Evolutionary conservation across 2,113 vertebrate genomes (phyloP).

Genomic region (Eurystomus gularis): DNA sequence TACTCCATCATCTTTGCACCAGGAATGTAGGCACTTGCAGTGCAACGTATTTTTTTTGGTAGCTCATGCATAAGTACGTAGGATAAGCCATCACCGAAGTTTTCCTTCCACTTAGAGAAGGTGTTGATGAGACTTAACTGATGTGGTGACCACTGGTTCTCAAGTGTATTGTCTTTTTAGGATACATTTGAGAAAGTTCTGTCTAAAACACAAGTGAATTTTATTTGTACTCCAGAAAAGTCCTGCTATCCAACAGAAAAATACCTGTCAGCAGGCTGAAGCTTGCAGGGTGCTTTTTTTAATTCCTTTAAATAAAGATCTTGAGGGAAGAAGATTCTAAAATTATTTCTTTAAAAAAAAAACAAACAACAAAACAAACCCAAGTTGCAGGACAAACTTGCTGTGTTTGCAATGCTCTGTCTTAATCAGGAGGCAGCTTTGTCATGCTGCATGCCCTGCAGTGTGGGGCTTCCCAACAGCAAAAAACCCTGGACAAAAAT

Average conservation of each 20-base stretch:
- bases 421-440: not conserved
- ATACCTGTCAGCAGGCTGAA: not conserved
- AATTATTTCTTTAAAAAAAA: not conserved
- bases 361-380: accelerated
- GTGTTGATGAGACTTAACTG: not conserved
- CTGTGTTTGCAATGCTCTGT: not conserved
- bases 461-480: not conserved
- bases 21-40: not conserved
- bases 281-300: not conserved
- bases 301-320: not conserved
- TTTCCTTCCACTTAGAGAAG: not conserved
- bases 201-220: not conserved
- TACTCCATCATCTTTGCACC: not conserved
- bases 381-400: not conserved
- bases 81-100: not conserved
- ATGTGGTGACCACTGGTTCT: not conserved
- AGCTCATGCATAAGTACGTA: not conserved
- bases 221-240: not conserved
- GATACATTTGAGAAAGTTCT: not conserved
- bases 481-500: not conserved
- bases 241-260: not conserved
- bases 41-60: not conserved
- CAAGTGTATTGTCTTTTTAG: not conserved
- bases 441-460: not conserved
- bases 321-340: not conserved